A percentile compares a stretch with the other conserved stretches of the same genome.
phyloP scores from a whole-genome alignment of 1,140 invertebrate species.

The Pantala flavescens region DNA sequence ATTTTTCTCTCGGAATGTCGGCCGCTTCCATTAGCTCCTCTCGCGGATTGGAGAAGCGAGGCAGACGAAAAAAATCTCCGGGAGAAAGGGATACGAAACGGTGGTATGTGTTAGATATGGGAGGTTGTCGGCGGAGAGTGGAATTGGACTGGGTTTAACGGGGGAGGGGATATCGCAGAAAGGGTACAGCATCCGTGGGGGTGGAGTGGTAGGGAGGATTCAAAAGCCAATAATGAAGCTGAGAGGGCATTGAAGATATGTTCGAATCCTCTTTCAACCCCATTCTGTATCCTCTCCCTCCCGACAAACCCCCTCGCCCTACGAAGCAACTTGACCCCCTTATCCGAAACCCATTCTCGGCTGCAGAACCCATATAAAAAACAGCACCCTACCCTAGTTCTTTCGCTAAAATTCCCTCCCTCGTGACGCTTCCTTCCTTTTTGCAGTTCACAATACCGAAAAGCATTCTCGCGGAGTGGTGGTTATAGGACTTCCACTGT shows the following conservation, averaged over 20 bases:
- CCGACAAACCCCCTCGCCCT: background rate
- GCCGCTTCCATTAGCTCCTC: no score
- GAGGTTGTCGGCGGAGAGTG: background rate
- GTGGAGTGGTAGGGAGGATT: background rate
- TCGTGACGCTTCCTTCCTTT: no score
- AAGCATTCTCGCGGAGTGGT: no score
- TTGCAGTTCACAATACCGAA: no score
- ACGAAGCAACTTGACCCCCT: slow-evolving; percentile 3
- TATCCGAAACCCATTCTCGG: background rate
- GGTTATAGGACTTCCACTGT: no score
- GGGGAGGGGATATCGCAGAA: background rate
- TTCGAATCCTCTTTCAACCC: slow-evolving; percentile 1
- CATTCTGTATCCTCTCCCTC: background rate
- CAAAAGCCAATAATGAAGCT: slow-evolving; percentile 6
- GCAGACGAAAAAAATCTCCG: no score
- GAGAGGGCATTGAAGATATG: slow-evolving; percentile 9
- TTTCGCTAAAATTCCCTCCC: no score
- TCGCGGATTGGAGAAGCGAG: no score
- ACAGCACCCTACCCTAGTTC: no score
- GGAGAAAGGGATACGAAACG: no score
- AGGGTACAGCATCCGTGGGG: background rate
- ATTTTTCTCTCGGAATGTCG: no score
- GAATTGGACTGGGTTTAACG: background rate
- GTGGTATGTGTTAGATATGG: no score
- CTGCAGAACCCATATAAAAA: background rate